Base-by-base conservation (phyloP, 2,113 vertebrate species). In the Formicarius rufipectus region DNA sequence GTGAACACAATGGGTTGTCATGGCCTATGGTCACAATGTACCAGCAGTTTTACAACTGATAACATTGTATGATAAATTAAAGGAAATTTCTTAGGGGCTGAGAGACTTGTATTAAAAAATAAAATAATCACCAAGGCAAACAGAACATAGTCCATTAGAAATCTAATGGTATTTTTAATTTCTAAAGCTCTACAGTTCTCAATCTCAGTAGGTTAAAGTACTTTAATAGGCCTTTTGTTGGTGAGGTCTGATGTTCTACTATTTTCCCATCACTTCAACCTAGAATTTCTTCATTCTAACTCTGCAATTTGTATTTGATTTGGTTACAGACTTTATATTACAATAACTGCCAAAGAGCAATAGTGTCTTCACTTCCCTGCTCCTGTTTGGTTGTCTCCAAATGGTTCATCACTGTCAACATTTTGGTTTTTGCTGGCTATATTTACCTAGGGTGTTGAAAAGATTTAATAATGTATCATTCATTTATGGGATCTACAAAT, bases 41-140 rank as follows among this genome's bases (percentile, higher is more conserved):
- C 45, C 74, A 75, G 73, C 47, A 89, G 84, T 58, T 87, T 67
- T 71, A 12, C 33, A 89, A 11, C 56, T 84, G 92, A 87, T 93
- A 93, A 84, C 60, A 89, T 67, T 93, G 81, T 78, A 58, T 60
- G 49, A 83, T 83, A 88, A 90, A 90, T 78, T 40, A 90, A 88
- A 88, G 68, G 90, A 93, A 80, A 84, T 69, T 80, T 94, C 42
- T 72, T 77, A 62, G n/a, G 16, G 30, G 6, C 40, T 86, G 68
- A 88, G 53, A 49, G 20, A 49, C 79, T 64, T 64, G 6, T 68
- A 73, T 79, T 79, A 2, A 39, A 89, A 75, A 37, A n/a, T 52
- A 40, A 87, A 89, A 68, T 40, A 27, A 17, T 14, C 52, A 47
- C 20, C 45, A 53, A 73, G 79, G 14, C 12, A 91, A 84, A 24